Base-by-base conservation (phyloP, 2,888 invertebrate species). In the Aspidiotus destructor region DNA sequence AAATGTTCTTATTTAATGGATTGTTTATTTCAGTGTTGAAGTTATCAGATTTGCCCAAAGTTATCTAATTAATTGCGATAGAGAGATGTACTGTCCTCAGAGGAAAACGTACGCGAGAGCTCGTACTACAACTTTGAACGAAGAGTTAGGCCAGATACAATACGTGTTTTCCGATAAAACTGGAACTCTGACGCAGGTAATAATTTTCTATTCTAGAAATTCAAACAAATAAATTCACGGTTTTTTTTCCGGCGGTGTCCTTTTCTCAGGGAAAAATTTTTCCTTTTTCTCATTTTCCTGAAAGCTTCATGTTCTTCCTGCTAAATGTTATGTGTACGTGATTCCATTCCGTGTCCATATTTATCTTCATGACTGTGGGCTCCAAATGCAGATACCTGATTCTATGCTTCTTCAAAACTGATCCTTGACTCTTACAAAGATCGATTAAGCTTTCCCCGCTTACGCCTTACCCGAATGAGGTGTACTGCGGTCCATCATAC, bases 151-250 rank as follows among this genome's bases (percentile, higher is more conserved):
- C 73, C 96, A 98, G 82, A 97, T 99, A 75, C 95, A 99, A 79
- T 99, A 99, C 80, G 90, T 99, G 77, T 99, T 99, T 82, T 96
- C 96, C 62, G 99, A 99, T 80, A 99, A 99, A 82, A 99, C 99
- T 71, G 99, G 99, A 74, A 99, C 99, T 13, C 82, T 99, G 70
- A 99, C 99, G 41, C 96, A 82, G 79, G 82, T 81, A 72, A 53
- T 17, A 2, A 28, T 41, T 40, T 17, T 16, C 40, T 40, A 15
- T 58, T 40, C 5, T 8, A 10, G 5, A 28, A 28, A 28, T 28
- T 28, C 28, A 28, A 28, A 28, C 28, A 28, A 28, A 28, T 28
- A 28, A 28, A 28, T 28, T 28, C 28, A 28, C 5, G 5, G 1
- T 28, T 28, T 5, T 3, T 28, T 28, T 28, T 28, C 5, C 5